Percentiles rank a stretch among this genome's conserved stretches.
These are phyloP conservation scores for Sphecodes monilicornis DNA, from an alignment of 2,888 invertebrate genomes.

Conservation along the genomic window DNA sequence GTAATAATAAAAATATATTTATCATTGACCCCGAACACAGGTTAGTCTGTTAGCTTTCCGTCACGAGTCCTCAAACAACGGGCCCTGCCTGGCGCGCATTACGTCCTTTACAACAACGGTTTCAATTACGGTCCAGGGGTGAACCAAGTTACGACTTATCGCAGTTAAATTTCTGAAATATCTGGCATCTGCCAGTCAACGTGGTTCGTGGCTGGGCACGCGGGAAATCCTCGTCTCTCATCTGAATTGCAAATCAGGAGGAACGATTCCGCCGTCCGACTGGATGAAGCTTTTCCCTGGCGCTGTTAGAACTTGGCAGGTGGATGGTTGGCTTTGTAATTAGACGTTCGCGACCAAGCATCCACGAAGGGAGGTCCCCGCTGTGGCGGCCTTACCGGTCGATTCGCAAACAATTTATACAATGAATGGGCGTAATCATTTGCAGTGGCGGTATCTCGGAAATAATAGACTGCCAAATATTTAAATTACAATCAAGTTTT, in stretches of 20 bases:
- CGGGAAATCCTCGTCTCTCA: constrained; percentile 56
- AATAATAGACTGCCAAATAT: neutral
- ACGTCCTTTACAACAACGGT: neutral
- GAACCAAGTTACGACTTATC: constrained; percentile 53
- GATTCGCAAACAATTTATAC: neutral
- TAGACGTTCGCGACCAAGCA: constrained; percentile 32
- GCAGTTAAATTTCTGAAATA: constrained; percentile 59
- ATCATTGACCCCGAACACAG: too few relatives aligned
- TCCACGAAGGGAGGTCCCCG: neutral
- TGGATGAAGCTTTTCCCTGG: constrained; percentile 56
- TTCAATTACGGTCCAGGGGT: constrained; percentile 41
- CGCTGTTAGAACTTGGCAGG: constrained; percentile 38
- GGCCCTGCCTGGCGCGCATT: neutral
- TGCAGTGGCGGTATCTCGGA: neutral
- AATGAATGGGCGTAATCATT: neutral
- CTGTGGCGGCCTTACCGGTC: neutral
- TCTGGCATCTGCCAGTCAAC: constrained; percentile 61
- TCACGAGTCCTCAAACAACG: neutral
- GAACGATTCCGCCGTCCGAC: constrained; percentile 53
- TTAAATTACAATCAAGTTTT: too few relatives aligned
- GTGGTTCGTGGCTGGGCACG: constrained; percentile 15
- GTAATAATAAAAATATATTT: too few relatives aligned
- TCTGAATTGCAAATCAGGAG: constrained; percentile 71
- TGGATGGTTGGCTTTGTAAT: constrained; percentile 45
- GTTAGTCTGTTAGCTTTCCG: neutral